Conservation (phyloP, 1,140 invertebrate species). For the Cataglyphis hispanica region DNA sequence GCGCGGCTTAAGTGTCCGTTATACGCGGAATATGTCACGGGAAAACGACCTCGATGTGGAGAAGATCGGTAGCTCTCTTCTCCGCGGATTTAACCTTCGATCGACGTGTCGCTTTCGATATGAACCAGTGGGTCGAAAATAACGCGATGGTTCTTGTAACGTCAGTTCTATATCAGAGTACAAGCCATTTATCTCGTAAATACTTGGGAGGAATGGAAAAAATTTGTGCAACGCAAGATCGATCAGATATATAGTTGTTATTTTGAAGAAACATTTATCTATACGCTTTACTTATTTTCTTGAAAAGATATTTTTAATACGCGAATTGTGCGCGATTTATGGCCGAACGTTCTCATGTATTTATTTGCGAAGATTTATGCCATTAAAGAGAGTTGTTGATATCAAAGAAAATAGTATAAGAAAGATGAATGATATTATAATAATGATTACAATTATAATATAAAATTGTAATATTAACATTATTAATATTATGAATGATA, state of each 20-base stretch:
- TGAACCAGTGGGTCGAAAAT: not conserved
- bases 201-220: not conserved
- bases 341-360: too few species aligned
- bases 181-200: not conserved
- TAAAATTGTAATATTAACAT: too few species aligned
- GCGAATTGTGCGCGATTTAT: too few species aligned
- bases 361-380: too few species aligned
- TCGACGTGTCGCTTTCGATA: conserved; percentile 26
- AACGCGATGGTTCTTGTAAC: not conserved
- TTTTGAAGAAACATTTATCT: too few species aligned
- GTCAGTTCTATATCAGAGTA: not conserved
- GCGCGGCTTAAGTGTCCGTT: conserved; percentile 80
- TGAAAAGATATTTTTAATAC: too few species aligned
- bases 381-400: too few species aligned
- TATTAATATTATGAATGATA: too few species aligned
- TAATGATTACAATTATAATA: too few species aligned
- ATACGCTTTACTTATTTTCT: too few species aligned
- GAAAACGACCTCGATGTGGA: conserved; percentile 51
- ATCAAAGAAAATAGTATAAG: too few species aligned
- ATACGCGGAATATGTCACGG: conserved; percentile 71
- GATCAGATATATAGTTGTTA: not conserved
- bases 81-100: conserved; percentile 21
- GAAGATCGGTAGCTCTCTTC: conserved; percentile 55
- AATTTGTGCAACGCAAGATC: not conserved
- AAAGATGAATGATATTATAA: too few species aligned